Evolutionary conservation across 2,888 invertebrate species (phyloP).

Genomic region (Drosophila nigricruria): DNA sequence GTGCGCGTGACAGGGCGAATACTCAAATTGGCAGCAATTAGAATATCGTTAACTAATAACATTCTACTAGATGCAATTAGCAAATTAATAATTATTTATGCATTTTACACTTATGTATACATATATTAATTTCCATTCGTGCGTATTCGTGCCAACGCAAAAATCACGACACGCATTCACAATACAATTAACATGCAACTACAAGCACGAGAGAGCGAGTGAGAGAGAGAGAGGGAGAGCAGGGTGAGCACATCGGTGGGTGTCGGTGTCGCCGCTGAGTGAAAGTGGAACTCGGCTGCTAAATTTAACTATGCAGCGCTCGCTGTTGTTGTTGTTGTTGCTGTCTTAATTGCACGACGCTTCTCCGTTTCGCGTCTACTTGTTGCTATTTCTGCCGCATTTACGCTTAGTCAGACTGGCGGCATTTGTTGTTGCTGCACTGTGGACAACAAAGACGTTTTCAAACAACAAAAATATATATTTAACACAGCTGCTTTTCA

Average conservation of each 20-base stretch:
- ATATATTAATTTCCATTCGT: constrained; percentile 29
- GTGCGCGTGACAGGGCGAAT: constrained; percentile 26
- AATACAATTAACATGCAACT: constrained; percentile 48
- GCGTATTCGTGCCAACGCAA: constrained; percentile 47
- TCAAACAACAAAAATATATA: background rate
- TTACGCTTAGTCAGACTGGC: constrained; percentile 76
- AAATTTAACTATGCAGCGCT: constrained; percentile 76
- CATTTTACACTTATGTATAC: background rate
- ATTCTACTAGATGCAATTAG: background rate
- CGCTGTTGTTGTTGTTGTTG: constrained; percentile 52
- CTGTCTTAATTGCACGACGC: constrained; percentile 76
- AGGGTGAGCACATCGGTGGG: constrained; percentile 39
- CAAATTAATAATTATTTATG: constrained; percentile 3
- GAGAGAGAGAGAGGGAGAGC: constrained; percentile 16
- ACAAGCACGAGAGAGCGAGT: constrained; percentile 8
- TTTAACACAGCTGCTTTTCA: background rate
- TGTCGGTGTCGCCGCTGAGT: constrained; percentile 63
- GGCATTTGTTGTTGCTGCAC: constrained; percentile 54
- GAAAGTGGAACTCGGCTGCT: constrained; percentile 83
- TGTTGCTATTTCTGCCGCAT: constrained; percentile 76
- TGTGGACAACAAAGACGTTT: background rate
- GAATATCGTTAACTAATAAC: background rate
- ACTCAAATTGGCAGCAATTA: background rate
- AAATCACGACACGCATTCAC: constrained; percentile 45
- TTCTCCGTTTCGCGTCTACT: constrained; percentile 64